Percentiles rank a stretch among this genome's conserved stretches.
phyloP scores from a whole-genome alignment of 2,797 vertebrate genomes.

The Craterocephalus amniculus region DNA sequence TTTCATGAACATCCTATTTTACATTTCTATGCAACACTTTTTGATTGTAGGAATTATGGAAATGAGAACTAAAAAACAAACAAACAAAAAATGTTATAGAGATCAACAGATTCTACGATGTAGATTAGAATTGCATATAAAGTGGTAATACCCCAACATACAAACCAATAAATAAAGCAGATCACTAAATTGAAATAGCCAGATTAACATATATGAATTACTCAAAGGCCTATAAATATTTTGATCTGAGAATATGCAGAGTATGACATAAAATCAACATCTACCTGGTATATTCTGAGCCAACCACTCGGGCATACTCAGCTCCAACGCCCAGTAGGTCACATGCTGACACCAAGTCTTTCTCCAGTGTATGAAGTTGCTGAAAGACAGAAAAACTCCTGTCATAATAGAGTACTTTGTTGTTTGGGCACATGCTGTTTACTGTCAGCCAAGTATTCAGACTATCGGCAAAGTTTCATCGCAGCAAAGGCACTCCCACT shows the following conservation, averaged over 20 bases:
- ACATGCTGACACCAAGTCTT: slow-evolving; percentile 96
- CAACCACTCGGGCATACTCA: slow-evolving; percentile 95
- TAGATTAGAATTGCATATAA: not conserved
- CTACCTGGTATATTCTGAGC: slow-evolving; percentile 97
- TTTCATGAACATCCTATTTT: not conserved
- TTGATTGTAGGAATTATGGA: too few species aligned
- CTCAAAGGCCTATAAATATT: not conserved
- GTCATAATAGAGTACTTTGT: not conserved
- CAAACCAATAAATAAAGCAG: not conserved
- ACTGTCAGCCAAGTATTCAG: too few species aligned
- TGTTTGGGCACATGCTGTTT: not conserved
- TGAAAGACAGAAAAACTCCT: slow-evolving; percentile 56
- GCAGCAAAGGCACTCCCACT: not conserved
- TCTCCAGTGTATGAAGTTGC: slow-evolving; percentile 99
- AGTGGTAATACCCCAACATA: not conserved
- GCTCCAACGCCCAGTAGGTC: slow-evolving; percentile 97
- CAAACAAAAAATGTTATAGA: not conserved
- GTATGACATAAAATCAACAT: not conserved
- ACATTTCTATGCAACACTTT: not conserved
- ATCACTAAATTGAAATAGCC: not conserved
- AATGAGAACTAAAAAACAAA: not conserved
- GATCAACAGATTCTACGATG: not conserved
- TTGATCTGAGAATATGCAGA: not conserved
- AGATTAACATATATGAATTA: not conserved
- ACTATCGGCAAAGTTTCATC: not conserved